A percentile compares a stretch with the other conserved stretches of the same genome.
These are phyloP conservation scores for Drosophila niveifrons DNA, from an alignment of 2,888 invertebrate genomes.

Conservation along the genomic window DNA sequence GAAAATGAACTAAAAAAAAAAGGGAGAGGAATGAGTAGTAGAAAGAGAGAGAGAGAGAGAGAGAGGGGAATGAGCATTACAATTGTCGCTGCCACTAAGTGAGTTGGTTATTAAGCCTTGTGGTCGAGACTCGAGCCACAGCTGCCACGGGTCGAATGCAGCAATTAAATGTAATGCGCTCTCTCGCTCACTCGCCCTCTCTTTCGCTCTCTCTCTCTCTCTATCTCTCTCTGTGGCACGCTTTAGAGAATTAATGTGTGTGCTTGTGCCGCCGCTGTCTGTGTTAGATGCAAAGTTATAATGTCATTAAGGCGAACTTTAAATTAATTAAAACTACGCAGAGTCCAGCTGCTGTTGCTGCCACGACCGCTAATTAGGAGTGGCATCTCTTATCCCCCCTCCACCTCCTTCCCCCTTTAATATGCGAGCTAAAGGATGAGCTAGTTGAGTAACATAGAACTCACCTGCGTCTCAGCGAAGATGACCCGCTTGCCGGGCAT, in stretches of 20 bases:
- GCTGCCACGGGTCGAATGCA: conserved; percentile 63
- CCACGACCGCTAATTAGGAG: conserved; percentile 73
- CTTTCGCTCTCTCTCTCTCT: conserved; percentile 10
- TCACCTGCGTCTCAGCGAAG: conserved; percentile 96
- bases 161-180: conserved; percentile 71
- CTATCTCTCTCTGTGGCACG: conserved; percentile 3
- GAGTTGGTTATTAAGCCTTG: conserved; percentile 51
- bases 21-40: background rate
- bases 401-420: too few species aligned
- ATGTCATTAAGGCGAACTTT: conserved; percentile 83
- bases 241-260: conserved; percentile 54
- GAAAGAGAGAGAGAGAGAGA: background rate
- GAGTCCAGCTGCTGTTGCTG: conserved; percentile 71
- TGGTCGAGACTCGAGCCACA: conserved; percentile 48
- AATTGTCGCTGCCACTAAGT: conserved; percentile 53
- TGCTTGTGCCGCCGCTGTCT: conserved; percentile 28
- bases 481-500: conserved; percentile 93
- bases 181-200: conserved; percentile 15
- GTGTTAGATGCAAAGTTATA: conserved; percentile 75
- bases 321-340: conserved; percentile 83
- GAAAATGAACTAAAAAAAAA: conserved; percentile 4
- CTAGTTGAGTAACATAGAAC: conserved; percentile 16
- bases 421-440: conserved; percentile 27
- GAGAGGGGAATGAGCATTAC: conserved; percentile 27
- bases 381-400: conserved; percentile 30